These are phyloP conservation scores for Eurois occulta DNA, from an alignment of 2,888 invertebrate genomes.

Conservation along the genomic window DNA sequence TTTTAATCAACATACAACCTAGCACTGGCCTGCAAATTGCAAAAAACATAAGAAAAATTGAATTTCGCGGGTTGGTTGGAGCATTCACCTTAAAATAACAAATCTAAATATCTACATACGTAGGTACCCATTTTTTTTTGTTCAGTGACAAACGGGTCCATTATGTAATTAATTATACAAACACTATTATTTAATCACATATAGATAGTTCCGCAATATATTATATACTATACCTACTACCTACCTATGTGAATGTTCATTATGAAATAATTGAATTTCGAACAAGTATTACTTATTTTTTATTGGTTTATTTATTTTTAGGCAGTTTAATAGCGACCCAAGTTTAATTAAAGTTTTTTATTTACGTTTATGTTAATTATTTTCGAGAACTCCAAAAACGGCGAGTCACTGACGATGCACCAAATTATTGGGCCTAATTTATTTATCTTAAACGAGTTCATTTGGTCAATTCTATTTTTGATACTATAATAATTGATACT, in stretches of 20 bases:
- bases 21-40: no score
- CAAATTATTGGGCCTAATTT: not conserved
- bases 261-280: constrained; percentile 22
- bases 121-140: not conserved
- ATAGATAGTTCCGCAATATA: constrained; percentile 35
- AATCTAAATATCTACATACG: no score
- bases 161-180: constrained; percentile 12
- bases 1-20: no score
- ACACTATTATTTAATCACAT: constrained; percentile 24
- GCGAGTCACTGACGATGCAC: not conserved
- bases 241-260: constrained; percentile 2
- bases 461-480: constrained; percentile 1
- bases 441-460: not conserved
- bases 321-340: constrained; percentile 19
- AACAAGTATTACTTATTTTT: constrained; percentile 7
- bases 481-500: no score
- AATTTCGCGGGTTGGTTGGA: no score
- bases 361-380: not conserved
- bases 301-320: constrained; percentile 8
- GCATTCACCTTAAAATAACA: no score
- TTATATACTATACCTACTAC: not conserved
- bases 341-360: constrained; percentile 17
- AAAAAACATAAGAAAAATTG: no score
- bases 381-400: not conserved
- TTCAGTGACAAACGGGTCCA: not conserved